Base-by-base conservation (phyloP, 1,140 invertebrate genomes). In the Macrobrachium nipponense region DNA sequence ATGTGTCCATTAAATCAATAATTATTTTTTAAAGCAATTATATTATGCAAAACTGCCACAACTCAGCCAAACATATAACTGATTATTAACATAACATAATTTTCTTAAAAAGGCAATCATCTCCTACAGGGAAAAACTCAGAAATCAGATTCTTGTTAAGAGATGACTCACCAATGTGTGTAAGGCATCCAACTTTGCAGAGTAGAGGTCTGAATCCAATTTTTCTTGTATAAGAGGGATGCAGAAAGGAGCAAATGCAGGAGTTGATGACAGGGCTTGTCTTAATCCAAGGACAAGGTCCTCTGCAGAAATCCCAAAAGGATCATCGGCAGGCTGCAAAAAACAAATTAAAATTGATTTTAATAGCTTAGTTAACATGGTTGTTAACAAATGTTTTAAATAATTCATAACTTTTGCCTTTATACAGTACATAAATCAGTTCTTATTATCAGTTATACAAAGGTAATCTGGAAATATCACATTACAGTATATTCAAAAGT, bases 131-230 rank as follows among this genome's bases (percentile, higher is more conserved):
- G 0, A 77, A 68, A 75, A 70, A 6, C 23, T 36, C 27, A 36
- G 27, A 36, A 68, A 70, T 23, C 58, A 86, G 27, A 64, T 36
- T 23, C 59, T 61, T 12, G 79, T 82, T 27, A 59, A 1, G 17
- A 84, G 61, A 14, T 36, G 23, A 91, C 93, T 92, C 92, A 95
- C 94, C 91, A 98, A 91, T 78, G 97, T 91, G 78, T 93, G 91
- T 10, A 97, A 92, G 2, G 96, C 95, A 92, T 98, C 97, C 58
- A 96, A 89, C 92, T 97, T 97, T 0, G 97, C 96, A 88, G 95
- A 91, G 89, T 93, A 92, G 36, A 97, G 91, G 90, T 93, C 94
- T 0, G 97, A 97, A 78, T 95, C 94, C 51, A 98, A 90, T 92
- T 98, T 98, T 89, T 98, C 97, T 27, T 97, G 90, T 51, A 96